These are phyloP conservation scores for Trimorus sp. DNA, from an alignment of 2,888 invertebrate genomes.

Conservation along the genomic window DNA sequence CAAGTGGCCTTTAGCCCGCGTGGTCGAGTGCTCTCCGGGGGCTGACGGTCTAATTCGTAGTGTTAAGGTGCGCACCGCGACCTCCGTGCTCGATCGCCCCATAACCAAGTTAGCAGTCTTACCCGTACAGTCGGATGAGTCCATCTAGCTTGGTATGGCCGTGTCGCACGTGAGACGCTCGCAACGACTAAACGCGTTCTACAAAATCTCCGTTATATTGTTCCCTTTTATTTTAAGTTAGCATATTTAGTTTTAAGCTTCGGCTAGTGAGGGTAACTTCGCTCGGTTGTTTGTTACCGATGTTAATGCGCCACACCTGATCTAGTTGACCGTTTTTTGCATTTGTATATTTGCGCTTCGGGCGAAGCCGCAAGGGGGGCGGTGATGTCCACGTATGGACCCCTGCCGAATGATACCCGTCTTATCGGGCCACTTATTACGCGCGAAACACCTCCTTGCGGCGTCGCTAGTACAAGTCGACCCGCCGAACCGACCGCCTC, in stretches of 20 bases:
- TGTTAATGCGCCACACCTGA: neutral
- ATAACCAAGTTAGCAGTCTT: neutral
- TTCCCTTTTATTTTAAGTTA: neutral
- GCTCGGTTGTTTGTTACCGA: no score
- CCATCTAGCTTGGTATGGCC: neutral
- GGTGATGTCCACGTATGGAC: neutral
- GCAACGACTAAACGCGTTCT: neutral
- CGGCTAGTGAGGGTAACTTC: no score
- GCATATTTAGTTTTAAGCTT: neutral
- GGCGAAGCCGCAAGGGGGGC: conserved; percentile 1
- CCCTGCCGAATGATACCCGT: no score
- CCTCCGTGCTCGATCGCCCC: neutral
- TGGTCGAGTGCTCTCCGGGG: neutral
- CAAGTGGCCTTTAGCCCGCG: conserved; percentile 3
- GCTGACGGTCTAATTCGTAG: no score
- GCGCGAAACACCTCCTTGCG: neutral
- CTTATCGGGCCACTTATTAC: no score
- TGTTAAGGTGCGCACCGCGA: neutral
- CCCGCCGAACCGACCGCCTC: neutral
- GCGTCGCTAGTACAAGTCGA: conserved; percentile 1
- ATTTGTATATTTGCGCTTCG: neutral
- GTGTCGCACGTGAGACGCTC: no score
- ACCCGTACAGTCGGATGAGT: neutral
- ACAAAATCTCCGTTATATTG: neutral
- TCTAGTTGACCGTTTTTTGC: neutral